These are phyloP conservation scores for Papilio glaucus DNA, from an alignment of 1,140 invertebrate species.

Conservation along the genomic window DNA sequence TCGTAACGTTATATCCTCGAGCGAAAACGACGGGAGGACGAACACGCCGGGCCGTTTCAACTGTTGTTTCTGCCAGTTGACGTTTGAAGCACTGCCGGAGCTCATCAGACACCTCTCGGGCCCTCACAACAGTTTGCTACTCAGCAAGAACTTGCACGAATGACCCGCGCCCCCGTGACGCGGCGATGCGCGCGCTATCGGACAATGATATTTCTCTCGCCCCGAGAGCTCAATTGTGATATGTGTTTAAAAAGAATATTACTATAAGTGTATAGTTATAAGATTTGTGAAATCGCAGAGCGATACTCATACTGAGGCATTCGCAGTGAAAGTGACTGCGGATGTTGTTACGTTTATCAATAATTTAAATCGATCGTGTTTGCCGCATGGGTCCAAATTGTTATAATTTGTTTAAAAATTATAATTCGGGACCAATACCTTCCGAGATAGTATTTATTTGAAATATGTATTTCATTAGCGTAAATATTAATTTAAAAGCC, in stretches of 20 bases:
- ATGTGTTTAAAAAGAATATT: constrained; percentile 77
- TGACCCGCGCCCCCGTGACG: constrained; percentile 80
- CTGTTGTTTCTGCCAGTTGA: constrained; percentile 93
- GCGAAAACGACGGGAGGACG: constrained; percentile 87
- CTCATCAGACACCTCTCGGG: constrained; percentile 93
- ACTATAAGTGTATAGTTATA: constrained; percentile 71
- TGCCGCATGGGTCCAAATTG: constrained; percentile 81
- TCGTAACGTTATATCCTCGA: constrained; percentile 90
- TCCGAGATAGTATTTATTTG: constrained; percentile 84
- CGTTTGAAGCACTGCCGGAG: constrained; percentile 92
- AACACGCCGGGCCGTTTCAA: constrained; percentile 88
- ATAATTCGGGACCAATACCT: constrained; percentile 83
- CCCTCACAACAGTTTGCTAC: constrained; percentile 92
- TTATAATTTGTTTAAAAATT: constrained; percentile 85
- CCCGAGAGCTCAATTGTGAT: constrained; percentile 79
- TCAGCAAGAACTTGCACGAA: constrained; percentile 93
- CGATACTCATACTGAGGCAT: constrained; percentile 74
- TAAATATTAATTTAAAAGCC: constrained; percentile 82
- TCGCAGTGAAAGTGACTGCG: constrained; percentile 60
- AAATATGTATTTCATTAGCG: constrained; percentile 81
- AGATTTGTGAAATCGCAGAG: constrained; percentile 75
- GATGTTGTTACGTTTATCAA: constrained; percentile 66
- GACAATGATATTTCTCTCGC: constrained; percentile 76
- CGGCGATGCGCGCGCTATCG: constrained; percentile 59
- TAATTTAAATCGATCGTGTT: constrained; percentile 74